Conservation (phyloP, 2,797 vertebrate genomes). For the Sarcoramphus papa region DNA sequence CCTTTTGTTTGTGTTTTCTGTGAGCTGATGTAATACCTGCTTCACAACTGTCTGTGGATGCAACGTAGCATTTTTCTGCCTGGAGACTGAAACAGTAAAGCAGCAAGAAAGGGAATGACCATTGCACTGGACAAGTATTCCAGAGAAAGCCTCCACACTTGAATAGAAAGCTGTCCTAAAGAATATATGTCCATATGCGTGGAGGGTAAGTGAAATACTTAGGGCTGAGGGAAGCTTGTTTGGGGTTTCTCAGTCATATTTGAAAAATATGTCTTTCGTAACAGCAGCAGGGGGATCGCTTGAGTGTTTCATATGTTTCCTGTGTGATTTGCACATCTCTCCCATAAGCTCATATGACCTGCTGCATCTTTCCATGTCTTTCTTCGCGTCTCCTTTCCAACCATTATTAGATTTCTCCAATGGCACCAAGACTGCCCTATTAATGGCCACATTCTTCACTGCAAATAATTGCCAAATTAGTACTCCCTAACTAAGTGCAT, state of each 20-base stretch:
- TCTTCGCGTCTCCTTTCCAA: not conserved
- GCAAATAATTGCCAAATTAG: constrained; percentile 53
- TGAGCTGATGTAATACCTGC: not conserved
- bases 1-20: not conserved
- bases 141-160: not conserved
- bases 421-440: not conserved
- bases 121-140: not conserved
- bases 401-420: not conserved
- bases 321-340: not conserved
- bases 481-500: constrained; percentile 36
- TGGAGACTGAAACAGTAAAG: not conserved
- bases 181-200: not conserved
- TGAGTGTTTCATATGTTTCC: not conserved
- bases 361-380: not conserved
- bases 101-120: not conserved
- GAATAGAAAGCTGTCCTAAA: not conserved
- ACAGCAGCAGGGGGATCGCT: not conserved
- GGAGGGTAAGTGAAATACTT: not conserved
- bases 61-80: not conserved
- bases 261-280: not conserved
- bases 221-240: not conserved
- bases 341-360: not conserved
- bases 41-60: not conserved
- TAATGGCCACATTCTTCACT: constrained; percentile 6
- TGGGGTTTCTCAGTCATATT: not conserved